Evolutionary conservation across 2,888 invertebrate genomes (phyloP), one percentile per base, ranked within the genome.

Genomic region (Thalpophila matura): DNA sequence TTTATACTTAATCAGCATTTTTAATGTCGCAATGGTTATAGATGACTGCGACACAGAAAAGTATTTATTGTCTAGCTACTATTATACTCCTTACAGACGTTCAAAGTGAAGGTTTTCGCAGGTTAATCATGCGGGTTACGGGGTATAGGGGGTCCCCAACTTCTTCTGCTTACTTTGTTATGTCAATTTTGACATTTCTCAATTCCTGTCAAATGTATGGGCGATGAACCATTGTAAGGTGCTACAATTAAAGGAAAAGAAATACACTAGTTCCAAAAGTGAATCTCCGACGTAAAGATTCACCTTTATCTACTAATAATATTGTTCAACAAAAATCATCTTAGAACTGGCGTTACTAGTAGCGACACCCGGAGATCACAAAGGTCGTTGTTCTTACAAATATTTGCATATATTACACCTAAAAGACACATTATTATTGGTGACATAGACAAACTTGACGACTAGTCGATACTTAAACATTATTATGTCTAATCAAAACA

Each of bases 391-490:
- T 87, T 86, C 89, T 84, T 79, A 61, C 79, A 83, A 85, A 86
- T 88, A 89, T 91, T 91, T 90, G 86, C 91, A 91, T 92, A 90
- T 77, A 88, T 90, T 90, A 90, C 77, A 79, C 66, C 62, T 72
- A 80, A 74, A 79, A 73, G 55, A 65, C 45, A 68, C 59, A 78
- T 85, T 83, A 83, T 87, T 83, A 86, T 87, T 81, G 85, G 82
- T 83, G 76, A 69, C 77, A 71, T 70, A 53, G 82, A 85, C 79
- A 80, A 73, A 71, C 56, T 56, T 54, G 61, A 63, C 63, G 50
- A 64, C 72, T 70, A 64, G 53, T 68, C 62, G 59, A 81, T 79
- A 83, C 81, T 81, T 79, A 81, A 67, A 66, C 56, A 70, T 75
- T 63, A 65, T 79, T 77, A 80, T 47, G 60, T 58, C 77, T 75